phyloP scores from a whole-genome alignment of 2,113 vertebrate species.

The Axis porcinus region DNA sequence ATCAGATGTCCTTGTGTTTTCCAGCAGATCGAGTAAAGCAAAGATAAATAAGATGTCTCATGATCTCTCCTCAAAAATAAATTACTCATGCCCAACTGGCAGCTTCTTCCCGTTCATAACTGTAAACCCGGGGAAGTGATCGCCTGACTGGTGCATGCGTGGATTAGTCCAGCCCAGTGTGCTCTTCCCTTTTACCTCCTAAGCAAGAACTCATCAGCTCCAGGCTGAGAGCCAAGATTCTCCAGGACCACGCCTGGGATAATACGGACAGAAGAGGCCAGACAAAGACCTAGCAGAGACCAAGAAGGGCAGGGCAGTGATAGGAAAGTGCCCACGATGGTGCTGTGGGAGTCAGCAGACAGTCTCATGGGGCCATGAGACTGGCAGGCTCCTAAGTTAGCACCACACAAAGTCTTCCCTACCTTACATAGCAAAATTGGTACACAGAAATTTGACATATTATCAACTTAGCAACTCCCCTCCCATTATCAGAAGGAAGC shows the following conservation, averaged over 20 bases:
- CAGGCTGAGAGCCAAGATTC: conserved; percentile 3
- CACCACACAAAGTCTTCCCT: background rate
- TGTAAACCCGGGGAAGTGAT: background rate
- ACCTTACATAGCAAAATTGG: background rate
- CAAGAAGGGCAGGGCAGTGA: background rate
- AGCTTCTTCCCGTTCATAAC: background rate
- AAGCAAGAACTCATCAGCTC: conserved; percentile 37
- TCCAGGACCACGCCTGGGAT: background rate
- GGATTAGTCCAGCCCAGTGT: conserved; percentile 1
- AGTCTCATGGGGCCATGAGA: background rate
- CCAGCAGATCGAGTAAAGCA: conserved; percentile 23
- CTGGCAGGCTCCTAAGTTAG: background rate
- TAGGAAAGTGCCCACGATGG: background rate
- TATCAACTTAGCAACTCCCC: background rate
- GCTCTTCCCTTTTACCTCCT: background rate
- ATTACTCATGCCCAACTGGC: background rate
- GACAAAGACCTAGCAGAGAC: background rate
- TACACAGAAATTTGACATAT: background rate
- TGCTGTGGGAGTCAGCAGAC: background rate
- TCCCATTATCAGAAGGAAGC: conserved; percentile 10
- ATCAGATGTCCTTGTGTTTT: conserved; percentile 10
- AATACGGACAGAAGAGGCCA: background rate
- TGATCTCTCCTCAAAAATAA: conserved; percentile 10
- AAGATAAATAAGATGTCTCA: conserved; percentile 23
- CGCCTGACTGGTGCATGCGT: background rate